Evolutionary conservation across 2,888 invertebrate genomes (phyloP), one percentile per base, ranked within the genome.

Genomic region (Temnothorax ravouxi): DNA sequence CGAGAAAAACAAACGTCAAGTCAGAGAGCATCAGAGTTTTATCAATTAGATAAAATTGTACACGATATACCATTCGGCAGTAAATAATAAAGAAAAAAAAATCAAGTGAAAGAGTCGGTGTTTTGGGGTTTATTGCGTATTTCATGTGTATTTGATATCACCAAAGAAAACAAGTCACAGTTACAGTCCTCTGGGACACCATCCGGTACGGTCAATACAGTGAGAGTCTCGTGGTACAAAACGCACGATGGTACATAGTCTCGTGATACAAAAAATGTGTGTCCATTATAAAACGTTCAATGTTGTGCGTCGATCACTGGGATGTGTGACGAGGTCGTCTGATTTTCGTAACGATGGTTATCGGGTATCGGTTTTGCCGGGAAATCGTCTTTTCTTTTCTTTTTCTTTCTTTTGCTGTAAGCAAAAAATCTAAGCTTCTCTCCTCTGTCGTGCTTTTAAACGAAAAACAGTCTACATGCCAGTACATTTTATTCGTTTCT

Each of bases 131-230:
- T 91, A 66, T 93, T 91, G 87, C 88, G 90, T 92, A 91, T 83
- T 92, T 85, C 89, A 90, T 92, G 91, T 93, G 92, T 93, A 93
- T 93, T 92, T 93, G 89, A 92, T 91, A 91, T 87, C 86, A 88
- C 85, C 88, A 90, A 88, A 47, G 61, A 71, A 41, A 89, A 91
- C 91, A 91, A 92, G 94, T 94, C 93, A 66, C 76, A 91, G 93
- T 94, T 93, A 93, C 93, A 93, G 93, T 94, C 93, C 90, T 87
- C 92, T 90, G 90, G 89, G 87, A 87, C 88, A 91, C 74, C 83
- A 88, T 90, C 80, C 87, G 87, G 91, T 93, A 92, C 90, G 89
- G 93, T 93, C 93, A 92, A 54, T 88, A 91, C 89, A 89, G 91
- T 92, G 91, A 91, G 91, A 87, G 91, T 93, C 91, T 90, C 34